Evolutionary conservation across 2,888 invertebrate genomes (phyloP).

Genomic region (Drosophila paracracens): DNA sequence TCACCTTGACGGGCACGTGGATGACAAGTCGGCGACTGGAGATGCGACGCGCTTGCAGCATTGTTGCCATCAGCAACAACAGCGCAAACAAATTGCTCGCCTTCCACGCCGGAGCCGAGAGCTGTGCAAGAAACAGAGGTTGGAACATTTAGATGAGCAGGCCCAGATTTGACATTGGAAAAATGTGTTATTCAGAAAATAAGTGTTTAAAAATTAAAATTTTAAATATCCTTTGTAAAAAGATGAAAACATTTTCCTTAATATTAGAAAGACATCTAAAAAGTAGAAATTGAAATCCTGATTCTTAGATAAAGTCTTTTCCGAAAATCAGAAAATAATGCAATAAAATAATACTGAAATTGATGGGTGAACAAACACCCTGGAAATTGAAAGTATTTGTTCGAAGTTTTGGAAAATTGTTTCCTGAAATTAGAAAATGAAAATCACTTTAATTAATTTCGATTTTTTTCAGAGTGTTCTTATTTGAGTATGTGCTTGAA

Average conservation of each 20-base stretch:
- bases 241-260: not conserved
- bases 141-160: not conserved
- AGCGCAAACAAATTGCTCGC: constrained; percentile 41
- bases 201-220: not conserved
- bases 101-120: constrained; percentile 24
- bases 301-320: not conserved
- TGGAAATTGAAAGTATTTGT: not conserved
- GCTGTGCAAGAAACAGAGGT: constrained; percentile 23
- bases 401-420: not conserved
- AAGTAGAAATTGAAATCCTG: not conserved
- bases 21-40: constrained; percentile 90
- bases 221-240: not conserved
- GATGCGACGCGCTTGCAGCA: constrained; percentile 80
- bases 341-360: too few relatives aligned
- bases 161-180: not conserved
- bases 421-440: not conserved
- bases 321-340: not conserved
- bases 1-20: constrained; percentile 91
- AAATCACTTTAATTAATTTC: not conserved
- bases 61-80: constrained; percentile 50
- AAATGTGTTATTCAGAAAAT: not conserved
- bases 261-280: not conserved
- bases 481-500: too few relatives aligned
- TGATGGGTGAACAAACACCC: too few relatives aligned
- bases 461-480: not conserved